These are phyloP conservation scores for Polypedilum pembai DNA, from an alignment of 1,140 invertebrate genomes.

Conservation along the genomic window DNA sequence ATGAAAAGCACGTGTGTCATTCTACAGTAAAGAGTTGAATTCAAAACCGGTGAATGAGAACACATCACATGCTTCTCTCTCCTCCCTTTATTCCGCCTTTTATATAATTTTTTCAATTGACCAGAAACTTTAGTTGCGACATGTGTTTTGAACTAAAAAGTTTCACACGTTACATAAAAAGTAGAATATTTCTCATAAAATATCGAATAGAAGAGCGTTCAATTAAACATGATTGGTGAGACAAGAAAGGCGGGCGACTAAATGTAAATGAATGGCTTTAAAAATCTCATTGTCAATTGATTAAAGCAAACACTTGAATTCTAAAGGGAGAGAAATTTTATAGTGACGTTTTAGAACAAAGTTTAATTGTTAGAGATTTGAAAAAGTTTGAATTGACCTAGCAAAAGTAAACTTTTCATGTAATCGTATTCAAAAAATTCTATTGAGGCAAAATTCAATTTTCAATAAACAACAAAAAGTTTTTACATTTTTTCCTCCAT, in stretches of 20 bases:
- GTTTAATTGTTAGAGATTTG: too few species aligned
- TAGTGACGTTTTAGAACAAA: too few species aligned
- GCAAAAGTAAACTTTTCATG: too few species aligned
- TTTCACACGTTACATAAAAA: not conserved
- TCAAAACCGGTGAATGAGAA: constrained; percentile 10
- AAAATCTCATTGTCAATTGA: constrained; percentile 16
- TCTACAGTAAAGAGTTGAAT: not conserved
- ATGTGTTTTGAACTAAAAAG: constrained; percentile 1
- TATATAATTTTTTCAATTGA: constrained; percentile 12
- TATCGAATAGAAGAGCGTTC: not conserved
- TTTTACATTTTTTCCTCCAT: not conserved
- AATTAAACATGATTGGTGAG: not conserved
- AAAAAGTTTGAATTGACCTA: too few species aligned
- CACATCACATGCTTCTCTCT: not conserved
- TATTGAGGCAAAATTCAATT: not conserved
- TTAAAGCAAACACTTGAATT: not conserved
- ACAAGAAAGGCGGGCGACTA: not conserved
- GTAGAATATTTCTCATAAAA: not conserved
- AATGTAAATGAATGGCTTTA: not conserved
- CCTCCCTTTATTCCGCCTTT: not conserved
- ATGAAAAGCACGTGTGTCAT: not conserved
- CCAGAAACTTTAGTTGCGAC: constrained; percentile 3
- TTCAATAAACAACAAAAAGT: not conserved
- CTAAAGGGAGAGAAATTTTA: too few species aligned
- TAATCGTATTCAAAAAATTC: too few species aligned